Evolutionary conservation across 2,888 invertebrate species (phyloP).

Genomic region (Dryomyza anilis): DNA sequence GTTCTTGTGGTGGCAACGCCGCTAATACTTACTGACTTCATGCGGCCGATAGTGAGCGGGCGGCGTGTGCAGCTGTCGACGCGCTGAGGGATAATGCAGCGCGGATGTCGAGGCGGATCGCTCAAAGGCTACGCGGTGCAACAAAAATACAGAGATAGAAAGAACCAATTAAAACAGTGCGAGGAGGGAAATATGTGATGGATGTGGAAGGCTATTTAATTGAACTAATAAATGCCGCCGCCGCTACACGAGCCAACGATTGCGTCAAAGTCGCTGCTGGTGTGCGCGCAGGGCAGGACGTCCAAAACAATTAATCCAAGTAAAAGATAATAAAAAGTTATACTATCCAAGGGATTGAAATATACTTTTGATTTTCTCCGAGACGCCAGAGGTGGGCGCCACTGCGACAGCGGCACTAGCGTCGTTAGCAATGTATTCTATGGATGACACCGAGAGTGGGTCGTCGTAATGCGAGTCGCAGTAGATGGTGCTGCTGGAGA

Average conservation of each 20-base stretch:
- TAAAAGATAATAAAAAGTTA: no score
- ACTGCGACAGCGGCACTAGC: constrained; percentile 29
- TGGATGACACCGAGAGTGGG: background rate
- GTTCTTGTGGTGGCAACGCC: no score
- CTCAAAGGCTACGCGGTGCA: constrained; percentile 49
- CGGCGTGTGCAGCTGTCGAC: constrained; percentile 56
- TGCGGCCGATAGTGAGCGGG: constrained; percentile 68
- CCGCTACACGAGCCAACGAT: no score
- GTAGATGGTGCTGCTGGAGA: constrained; percentile 39
- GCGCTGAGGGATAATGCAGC: constrained; percentile 49
- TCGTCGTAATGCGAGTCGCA: constrained; percentile 25
- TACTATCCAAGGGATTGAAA: background rate
- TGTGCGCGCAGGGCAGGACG: no score
- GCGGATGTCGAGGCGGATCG: constrained; percentile 56
- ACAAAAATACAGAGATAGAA: no score
- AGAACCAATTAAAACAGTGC: constrained; percentile 12
- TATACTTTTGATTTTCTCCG: constrained; percentile 59
- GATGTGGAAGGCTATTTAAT: no score
- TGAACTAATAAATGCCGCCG: no score
- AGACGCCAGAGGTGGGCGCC: constrained; percentile 50
- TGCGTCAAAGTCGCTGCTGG: no score
- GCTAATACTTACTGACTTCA: constrained; percentile 66
- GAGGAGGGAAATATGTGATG: background rate
- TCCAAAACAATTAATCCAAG: background rate
- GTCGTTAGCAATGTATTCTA: constrained; percentile 27